These are phyloP conservation scores for Drosophila serrata DNA, from an alignment of 1,140 invertebrate genomes.

Conservation along the genomic window DNA sequence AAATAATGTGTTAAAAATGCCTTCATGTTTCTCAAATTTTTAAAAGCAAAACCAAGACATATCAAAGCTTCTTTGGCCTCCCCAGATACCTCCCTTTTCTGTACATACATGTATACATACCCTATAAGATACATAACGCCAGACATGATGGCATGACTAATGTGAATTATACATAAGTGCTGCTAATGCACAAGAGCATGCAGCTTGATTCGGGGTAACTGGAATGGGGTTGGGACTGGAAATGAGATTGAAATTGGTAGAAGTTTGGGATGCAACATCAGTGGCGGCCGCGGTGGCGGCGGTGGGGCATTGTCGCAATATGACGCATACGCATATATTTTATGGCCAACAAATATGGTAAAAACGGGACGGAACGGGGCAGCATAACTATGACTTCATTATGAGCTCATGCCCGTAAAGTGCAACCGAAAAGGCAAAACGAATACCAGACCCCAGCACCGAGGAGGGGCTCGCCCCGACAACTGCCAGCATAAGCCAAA, in stretches of 20 bases:
- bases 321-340: slow-evolving; percentile 72
- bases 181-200: slow-evolving; percentile 53
- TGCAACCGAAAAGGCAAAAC: slow-evolving; percentile 43
- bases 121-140: slow-evolving; percentile 7
- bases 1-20: neutral
- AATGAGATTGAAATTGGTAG: neutral
- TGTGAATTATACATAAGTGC: slow-evolving; percentile 51
- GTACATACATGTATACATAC: neutral
- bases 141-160: slow-evolving; percentile 41
- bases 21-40: neutral
- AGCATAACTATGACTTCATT: slow-evolving; percentile 76
- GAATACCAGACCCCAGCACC: slow-evolving; percentile 12
- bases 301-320: slow-evolving; percentile 59
- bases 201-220: slow-evolving; percentile 17
- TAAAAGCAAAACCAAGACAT: neutral
- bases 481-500: slow-evolving; percentile 73
- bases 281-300: neutral
- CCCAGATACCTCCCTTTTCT: neutral
- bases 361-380: slow-evolving; percentile 30
- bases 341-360: slow-evolving; percentile 66
- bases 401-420: slow-evolving; percentile 75
- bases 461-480: slow-evolving; percentile 20
- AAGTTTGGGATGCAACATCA: neutral
- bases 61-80: too few species aligned
- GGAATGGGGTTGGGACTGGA: neutral